phyloP scores from a whole-genome alignment of 2,888 invertebrate genomes.

The Hyalella azteca region DNA sequence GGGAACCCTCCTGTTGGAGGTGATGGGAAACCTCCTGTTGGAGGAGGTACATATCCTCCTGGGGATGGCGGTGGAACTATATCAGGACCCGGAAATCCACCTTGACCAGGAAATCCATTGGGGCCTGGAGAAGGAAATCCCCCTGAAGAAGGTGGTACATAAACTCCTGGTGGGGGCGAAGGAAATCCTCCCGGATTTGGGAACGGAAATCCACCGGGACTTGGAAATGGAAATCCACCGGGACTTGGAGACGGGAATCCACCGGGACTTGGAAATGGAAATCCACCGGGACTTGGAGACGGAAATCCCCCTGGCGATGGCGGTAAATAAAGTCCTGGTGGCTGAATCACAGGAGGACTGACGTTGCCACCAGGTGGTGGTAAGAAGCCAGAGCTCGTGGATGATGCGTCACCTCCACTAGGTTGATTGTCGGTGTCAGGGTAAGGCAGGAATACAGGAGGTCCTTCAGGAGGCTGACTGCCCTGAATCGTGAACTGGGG shows the following conservation, averaged over 20 bases:
- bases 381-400: not conserved
- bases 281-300: not conserved
- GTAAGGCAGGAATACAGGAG: not conserved
- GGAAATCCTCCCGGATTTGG: not conserved
- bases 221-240: not conserved
- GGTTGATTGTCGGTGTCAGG: not conserved
- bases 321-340: not conserved
- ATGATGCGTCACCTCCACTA: not conserved
- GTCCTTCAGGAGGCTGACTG: not conserved
- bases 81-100: not conserved
- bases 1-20: not conserved
- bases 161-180: not conserved
- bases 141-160: not conserved
- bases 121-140: not conserved
- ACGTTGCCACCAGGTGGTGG: constrained; percentile 3
- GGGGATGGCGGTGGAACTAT: not conserved
- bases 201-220: not conserved
- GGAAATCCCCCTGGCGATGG: not conserved
- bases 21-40: not conserved
- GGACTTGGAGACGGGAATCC: not conserved
- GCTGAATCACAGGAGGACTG: not conserved
- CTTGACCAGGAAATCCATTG: not conserved
- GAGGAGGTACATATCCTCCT: not conserved
- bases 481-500: not conserved
- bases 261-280: not conserved